Base-by-base conservation (phyloP, 1,140 invertebrate genomes). In the Scaptodrosophila lebanonensis region DNA sequence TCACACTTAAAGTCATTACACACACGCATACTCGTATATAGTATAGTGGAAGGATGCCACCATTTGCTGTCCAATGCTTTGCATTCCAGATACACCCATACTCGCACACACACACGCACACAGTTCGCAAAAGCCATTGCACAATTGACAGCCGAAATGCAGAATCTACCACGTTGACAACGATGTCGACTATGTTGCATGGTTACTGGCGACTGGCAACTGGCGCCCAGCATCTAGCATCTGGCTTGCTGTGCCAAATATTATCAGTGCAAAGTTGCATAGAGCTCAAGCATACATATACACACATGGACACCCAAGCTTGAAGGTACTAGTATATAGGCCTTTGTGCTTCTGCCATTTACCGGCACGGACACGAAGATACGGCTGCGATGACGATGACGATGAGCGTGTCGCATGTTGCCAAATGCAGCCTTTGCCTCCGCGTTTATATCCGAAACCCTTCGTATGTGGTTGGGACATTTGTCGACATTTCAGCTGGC, bases 191-290 rank as follows among this genome's bases (percentile, higher is more conserved):
- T 20, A n/a, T 13, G n/a, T n/a, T n/a, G n/a, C n/a, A 16, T 17
- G n/a, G 16, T 29, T 9, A 20, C 29, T 38, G 38, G 29, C 27
- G 8, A 29, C 11, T 29, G 13, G 12, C 39, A 20, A 11, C 32
- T 18, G 16, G 2, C 47, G 18, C 15, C 30, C 49, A 33, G 11
- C 17, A 44, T 43, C 39, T n/a, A n/a, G 25, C 53, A 33, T 27
- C 42, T 33, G 18, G 27, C 6, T 13, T 32, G 44, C 49, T 42
- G 58, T 72, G 58, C 58, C 51, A 65, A 72, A 65, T 73, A 77
- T 79, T 77, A 79, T 79, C 73, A 68, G 54, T 54, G 64, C 65
- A 61, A 62, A 48, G 59, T 66, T 73, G 68, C 75, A 66, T 54
- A 57, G 50, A 49, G 44, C 39, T 40, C 53, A 49, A 44, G 69